Conservation (phyloP, 53 echinoderm and acorn worm genomes). For the Echinometra lucunter region DNA sequence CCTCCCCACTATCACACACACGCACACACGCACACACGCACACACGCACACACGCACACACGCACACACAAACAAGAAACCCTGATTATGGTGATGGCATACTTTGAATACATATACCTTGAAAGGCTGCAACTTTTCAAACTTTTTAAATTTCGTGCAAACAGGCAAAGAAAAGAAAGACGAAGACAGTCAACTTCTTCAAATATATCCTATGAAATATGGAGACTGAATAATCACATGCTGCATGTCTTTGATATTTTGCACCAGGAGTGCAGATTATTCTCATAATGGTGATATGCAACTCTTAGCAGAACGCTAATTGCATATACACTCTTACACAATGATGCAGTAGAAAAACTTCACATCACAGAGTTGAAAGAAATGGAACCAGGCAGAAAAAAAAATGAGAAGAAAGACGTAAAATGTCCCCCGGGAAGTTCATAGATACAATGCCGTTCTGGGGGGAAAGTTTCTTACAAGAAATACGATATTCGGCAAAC, state of each 20-base stretch:
- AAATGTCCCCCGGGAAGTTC: background rate
- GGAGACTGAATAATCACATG: too few relatives aligned
- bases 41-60: too few relatives aligned
- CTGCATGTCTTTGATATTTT: background rate
- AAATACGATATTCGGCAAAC: background rate
- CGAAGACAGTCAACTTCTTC: background rate
- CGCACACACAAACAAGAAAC: too few relatives aligned
- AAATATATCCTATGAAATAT: background rate
- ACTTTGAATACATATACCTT: too few relatives aligned
- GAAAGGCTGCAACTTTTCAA: too few relatives aligned
- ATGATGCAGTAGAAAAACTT: background rate
- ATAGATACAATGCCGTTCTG: background rate
- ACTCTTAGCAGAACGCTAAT: background rate
- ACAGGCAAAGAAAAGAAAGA: too few relatives aligned
- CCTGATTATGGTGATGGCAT: too few relatives aligned
- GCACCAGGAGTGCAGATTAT: too few relatives aligned
- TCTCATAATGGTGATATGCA: background rate
- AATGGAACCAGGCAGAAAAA: background rate
- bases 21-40: too few relatives aligned
- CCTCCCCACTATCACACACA: too few relatives aligned
- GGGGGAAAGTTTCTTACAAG: background rate
- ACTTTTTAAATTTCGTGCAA: too few relatives aligned
- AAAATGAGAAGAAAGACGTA: background rate
- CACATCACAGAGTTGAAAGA: background rate
- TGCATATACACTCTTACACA: background rate